Percentiles rank a stretch among this genome's conserved stretches.
These are phyloP conservation scores for Formica aserva DNA, from an alignment of 2,888 invertebrate species.

Conservation along the genomic window DNA sequence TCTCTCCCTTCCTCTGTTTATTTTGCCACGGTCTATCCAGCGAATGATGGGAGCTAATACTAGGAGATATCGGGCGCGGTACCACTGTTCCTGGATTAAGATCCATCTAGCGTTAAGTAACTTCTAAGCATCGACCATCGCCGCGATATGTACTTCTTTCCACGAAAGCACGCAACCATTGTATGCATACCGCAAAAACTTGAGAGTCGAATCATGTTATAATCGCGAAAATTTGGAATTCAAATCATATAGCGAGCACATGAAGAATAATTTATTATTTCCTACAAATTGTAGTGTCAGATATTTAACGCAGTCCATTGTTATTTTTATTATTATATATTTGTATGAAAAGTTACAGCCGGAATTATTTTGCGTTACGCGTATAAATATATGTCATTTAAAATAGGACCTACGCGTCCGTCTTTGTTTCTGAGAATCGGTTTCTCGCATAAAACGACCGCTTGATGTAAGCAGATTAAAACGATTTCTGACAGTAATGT, in stretches of 20 bases:
- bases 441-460: not conserved
- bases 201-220: not conserved
- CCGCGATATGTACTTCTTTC: conserved; percentile 72
- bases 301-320: not conserved
- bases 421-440: not conserved
- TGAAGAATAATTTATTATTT: not conserved
- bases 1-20: conserved; percentile 45
- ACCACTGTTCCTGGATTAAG: conserved; percentile 82
- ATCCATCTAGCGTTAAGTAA: conserved; percentile 81
- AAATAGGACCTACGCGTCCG: not conserved
- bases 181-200: not conserved
- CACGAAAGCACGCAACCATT: conserved; percentile 66
- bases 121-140: conserved; percentile 71
- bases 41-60: conserved; percentile 77
- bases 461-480: not conserved
- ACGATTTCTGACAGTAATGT: not conserved
- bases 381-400: not conserved
- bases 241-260: not conserved
- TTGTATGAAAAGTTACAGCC: not conserved
- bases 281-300: not conserved
- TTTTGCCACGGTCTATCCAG: conserved; percentile 60
- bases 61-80: conserved; percentile 74
- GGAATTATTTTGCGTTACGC: not conserved
- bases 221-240: not conserved
- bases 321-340: not conserved